Base-by-base conservation (phyloP, 2,113 vertebrate genomes). In the Erythrocercus mccallii region DNA sequence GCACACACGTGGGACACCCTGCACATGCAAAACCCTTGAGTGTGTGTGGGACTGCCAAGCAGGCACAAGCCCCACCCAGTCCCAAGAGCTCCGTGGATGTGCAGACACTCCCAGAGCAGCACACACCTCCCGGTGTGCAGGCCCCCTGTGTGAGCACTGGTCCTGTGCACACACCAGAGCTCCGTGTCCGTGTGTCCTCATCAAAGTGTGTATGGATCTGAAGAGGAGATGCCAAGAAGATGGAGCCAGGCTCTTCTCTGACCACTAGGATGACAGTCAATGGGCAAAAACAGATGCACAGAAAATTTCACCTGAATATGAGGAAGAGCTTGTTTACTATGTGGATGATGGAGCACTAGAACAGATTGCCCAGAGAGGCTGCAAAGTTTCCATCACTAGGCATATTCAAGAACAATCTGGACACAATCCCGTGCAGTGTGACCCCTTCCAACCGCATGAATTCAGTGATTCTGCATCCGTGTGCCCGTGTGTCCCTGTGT, bases 61-160 rank as follows among this genome's bases (percentile, higher is more conserved):
- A 40, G 38, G 15, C 76, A 21, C 45, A 7, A 38, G 44, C 12
- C 51, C 45, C 33, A 58, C 15, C 2, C 22, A 13, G 33, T 12
- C 18, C 68, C 22, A 5, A 22, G 64, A 44, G 18, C 44, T 37
- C 77, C 1, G 3, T 3, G n/a, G 70, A 9, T 44, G 77, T n/a
- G 51, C 44, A 24, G 33, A 37, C 27, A 6, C 9, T 24, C 25
- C 25, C 14, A 40, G 47, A 51, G 70, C 31, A 53, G 53, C 45
- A 47, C 37, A 38, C 20, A 40, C 6, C 56, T 47, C 19, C 28
- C 0, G 1, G 19, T 11, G 71, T 9, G 61, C 20, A 5, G 42
- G 42, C 6, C 21, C 21, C 1, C 1, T 19, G 24, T 0, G 4
- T 9, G 44, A 44, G 22, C 35, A 35, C 20, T 1, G 0, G 24